These are phyloP conservation scores for Furnarius figulus DNA, from an alignment of 2,113 vertebrate genomes.

Conservation along the genomic window DNA sequence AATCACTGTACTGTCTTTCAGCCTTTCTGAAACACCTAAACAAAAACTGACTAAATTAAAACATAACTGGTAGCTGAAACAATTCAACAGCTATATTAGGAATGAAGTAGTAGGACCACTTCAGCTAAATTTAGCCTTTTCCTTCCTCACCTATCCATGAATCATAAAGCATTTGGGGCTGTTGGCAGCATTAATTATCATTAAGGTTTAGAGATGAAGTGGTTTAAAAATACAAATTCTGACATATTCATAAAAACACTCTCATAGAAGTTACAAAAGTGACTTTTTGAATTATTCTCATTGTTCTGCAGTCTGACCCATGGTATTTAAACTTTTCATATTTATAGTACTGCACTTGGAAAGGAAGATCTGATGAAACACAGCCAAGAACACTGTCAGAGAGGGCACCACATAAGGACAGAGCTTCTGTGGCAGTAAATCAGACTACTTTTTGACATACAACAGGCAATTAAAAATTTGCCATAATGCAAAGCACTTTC, in stretches of 20 bases:
- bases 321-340: background rate
- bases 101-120: background rate
- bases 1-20: background rate
- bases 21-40: background rate
- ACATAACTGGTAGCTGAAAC: background rate
- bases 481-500: background rate
- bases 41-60: background rate
- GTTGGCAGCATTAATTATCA: background rate
- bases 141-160: background rate
- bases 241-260: background rate
- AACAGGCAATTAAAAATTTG: background rate
- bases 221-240: background rate
- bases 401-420: background rate
- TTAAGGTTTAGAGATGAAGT: background rate
- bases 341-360: background rate
- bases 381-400: background rate
- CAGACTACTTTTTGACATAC: background rate
- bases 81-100: background rate
- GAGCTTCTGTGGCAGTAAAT: background rate
- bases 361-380: background rate
- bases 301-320: background rate
- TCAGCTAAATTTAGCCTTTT: background rate
- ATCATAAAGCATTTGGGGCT: background rate
- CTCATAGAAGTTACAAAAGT: background rate
- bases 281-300: background rate